Evolutionary conservation across 2,113 vertebrate species (phyloP).

Genomic region (Equus przewalskii): DNA sequence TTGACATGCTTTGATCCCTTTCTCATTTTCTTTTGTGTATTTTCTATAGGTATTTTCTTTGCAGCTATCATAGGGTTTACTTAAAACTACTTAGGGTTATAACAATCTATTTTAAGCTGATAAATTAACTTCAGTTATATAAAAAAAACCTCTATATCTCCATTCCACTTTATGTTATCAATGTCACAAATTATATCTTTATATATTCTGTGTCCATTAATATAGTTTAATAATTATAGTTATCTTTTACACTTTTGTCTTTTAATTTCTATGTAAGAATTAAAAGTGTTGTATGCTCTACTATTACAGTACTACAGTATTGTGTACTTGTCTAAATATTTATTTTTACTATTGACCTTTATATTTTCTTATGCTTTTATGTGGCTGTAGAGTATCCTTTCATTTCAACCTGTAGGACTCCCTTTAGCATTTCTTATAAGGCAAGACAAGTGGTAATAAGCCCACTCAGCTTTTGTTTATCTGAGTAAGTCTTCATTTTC

Average conservation of each 20-base stretch:
- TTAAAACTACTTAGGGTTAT: not conserved
- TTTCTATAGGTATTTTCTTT: not conserved
- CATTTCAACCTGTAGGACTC: not conserved
- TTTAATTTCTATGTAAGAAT: not conserved
- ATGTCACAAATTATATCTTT: not conserved
- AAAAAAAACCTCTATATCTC: not conserved
- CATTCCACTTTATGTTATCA: not conserved
- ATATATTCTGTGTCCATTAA: not conserved
- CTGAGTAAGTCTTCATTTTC: not conserved
- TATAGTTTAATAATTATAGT: not conserved
- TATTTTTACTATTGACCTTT: not conserved
- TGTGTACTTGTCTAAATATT: not conserved
- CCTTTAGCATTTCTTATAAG: slow-evolving; percentile 7
- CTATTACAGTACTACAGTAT: not conserved
- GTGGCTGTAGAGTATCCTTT: not conserved
- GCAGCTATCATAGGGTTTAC: not conserved
- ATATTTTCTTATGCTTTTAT: slow-evolving; percentile 15
- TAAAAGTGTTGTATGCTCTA: not conserved
- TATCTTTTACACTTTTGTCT: not conserved
- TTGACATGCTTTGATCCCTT: not conserved
- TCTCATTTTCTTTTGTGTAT: not conserved
- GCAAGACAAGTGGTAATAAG: not conserved
- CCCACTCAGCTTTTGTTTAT: not conserved
- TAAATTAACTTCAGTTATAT: not conserved
- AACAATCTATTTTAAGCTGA: not conserved